These are phyloP conservation scores for Eupithecia dodoneata DNA, from an alignment of 2,888 invertebrate species.

Conservation along the genomic window DNA sequence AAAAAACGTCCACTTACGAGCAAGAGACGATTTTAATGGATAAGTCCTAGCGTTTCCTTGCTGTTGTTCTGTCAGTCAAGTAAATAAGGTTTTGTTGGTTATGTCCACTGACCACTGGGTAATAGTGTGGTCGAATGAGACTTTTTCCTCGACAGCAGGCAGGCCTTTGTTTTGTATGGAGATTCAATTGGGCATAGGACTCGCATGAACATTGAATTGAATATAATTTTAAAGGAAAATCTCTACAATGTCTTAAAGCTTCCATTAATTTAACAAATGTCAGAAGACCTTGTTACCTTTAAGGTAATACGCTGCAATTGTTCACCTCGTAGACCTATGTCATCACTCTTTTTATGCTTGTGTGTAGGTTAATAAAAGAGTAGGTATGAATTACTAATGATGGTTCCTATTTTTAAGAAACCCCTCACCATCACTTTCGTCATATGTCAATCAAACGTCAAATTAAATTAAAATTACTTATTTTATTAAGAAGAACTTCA, in stretches of 20 bases:
- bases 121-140: conserved; percentile 14
- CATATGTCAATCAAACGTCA: conserved; percentile 24
- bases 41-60: conserved; percentile 37
- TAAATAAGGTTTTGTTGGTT: conserved; percentile 29
- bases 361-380: not conserved
- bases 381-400: conserved; percentile 7
- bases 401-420: conserved; percentile 1
- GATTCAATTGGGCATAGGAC: not conserved
- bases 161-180: conserved; percentile 14
- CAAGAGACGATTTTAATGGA: conserved; percentile 40
- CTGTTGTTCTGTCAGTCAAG: conserved; percentile 42
- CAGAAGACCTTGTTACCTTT: not conserved
- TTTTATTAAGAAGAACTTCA: conserved; percentile 4
- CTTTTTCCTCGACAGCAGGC: conserved; percentile 15
- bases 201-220: conserved; percentile 9
- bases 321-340: conserved; percentile 11
- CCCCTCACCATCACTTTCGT: conserved; percentile 8
- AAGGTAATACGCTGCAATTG: conserved; percentile 4
- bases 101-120: conserved; percentile 28
- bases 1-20: conserved; percentile 44
- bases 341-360: conserved; percentile 8
- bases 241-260: not conserved
- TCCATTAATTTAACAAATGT: conserved; percentile 9
- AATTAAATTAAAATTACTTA: conserved; percentile 13
- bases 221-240: not conserved